A percentile compares a stretch with the other conserved stretches of the same genome.
phyloP scores from a whole-genome alignment of 2,113 vertebrate species.

The Misgurnus anguillicaudatus region DNA sequence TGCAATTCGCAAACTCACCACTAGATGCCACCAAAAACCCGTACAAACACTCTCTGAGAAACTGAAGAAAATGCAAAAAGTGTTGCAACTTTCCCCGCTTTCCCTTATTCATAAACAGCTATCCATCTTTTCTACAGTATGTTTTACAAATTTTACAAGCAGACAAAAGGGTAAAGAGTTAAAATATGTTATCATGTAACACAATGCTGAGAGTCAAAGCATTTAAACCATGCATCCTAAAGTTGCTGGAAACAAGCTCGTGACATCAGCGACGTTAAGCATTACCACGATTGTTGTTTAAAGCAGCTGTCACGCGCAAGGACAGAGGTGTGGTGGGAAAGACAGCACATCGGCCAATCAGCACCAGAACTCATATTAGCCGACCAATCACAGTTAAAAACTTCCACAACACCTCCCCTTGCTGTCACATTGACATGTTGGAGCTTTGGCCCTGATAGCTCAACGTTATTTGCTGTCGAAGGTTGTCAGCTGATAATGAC shows the following conservation, averaged over 20 bases:
- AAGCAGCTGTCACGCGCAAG: not conserved
- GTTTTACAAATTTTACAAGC: too few species aligned
- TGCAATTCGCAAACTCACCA: too few species aligned
- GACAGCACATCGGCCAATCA: conserved; percentile 18
- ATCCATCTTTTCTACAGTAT: too few species aligned
- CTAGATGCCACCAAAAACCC: too few species aligned
- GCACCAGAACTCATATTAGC: not conserved
- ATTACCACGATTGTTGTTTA: not conserved
- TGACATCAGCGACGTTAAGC: not conserved
- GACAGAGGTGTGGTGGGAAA: conserved; percentile 16
- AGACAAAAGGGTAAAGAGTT: too few species aligned
- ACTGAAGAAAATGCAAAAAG: too few species aligned
- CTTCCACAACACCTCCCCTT: conserved; percentile 21
- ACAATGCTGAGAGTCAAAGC: too few species aligned
- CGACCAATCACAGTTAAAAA: conserved; percentile 23
- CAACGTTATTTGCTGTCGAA: conserved; percentile 1
- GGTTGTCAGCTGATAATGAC: conserved; percentile 3
- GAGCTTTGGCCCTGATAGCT: not conserved
- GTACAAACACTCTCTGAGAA: too few species aligned
- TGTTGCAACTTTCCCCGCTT: too few species aligned
- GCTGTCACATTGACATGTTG: conserved; percentile 2
- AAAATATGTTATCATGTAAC: too few species aligned
- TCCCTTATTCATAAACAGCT: too few species aligned
- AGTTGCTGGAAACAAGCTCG: not conserved
- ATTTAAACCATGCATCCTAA: too few species aligned